A percentile compares a stretch with the other conserved stretches of the same genome.
phyloP scores from a whole-genome alignment of 2,888 invertebrate genomes.

The Leptinotarsa rubiginosa region DNA sequence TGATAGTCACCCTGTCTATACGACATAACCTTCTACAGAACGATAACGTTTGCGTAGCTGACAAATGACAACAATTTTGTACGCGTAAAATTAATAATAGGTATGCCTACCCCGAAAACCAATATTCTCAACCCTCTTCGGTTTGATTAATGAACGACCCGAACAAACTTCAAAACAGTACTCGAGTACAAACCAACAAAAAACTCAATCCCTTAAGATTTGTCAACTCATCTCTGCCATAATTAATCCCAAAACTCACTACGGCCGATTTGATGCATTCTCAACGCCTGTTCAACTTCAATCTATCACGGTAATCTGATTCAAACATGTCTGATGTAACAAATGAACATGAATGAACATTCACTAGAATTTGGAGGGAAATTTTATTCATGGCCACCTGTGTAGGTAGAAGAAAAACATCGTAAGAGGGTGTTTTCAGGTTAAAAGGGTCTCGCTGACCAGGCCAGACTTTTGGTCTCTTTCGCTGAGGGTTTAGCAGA shows the following conservation, averaged over 20 bases:
- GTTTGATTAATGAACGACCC: slow-evolving; percentile 42
- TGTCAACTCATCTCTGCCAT: slow-evolving; percentile 53
- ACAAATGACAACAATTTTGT: slow-evolving; percentile 30
- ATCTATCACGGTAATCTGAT: slow-evolving; percentile 49
- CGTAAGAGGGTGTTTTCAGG: slow-evolving; percentile 46
- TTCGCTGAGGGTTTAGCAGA: slow-evolving; percentile 34
- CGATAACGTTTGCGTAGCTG: slow-evolving; percentile 4
- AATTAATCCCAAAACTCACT: slow-evolving; percentile 48
- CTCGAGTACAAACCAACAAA: slow-evolving; percentile 34
- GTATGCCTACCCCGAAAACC: slow-evolving; percentile 22
- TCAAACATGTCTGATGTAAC: slow-evolving; percentile 45
- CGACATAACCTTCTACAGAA: neutral
- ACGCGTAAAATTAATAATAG: slow-evolving; percentile 36
- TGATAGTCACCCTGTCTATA: neutral
- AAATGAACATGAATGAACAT: slow-evolving; percentile 49
- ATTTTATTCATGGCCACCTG: slow-evolving; percentile 54
- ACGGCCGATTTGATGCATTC: slow-evolving; percentile 53
- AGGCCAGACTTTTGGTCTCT: slow-evolving; percentile 51
- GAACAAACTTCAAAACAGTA: slow-evolving; percentile 40
- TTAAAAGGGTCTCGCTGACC: slow-evolving; percentile 48
- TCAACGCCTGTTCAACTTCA: slow-evolving; percentile 50
- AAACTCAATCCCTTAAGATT: slow-evolving; percentile 50
- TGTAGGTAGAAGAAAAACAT: slow-evolving; percentile 49
- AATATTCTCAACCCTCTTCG: slow-evolving; percentile 34
- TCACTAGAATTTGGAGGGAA: slow-evolving; percentile 54